Evolutionary conservation across 2,113 vertebrate species (phyloP), one percentile per base, ranked within the genome.

Genomic region (Paraplagusia blochii): DNA sequence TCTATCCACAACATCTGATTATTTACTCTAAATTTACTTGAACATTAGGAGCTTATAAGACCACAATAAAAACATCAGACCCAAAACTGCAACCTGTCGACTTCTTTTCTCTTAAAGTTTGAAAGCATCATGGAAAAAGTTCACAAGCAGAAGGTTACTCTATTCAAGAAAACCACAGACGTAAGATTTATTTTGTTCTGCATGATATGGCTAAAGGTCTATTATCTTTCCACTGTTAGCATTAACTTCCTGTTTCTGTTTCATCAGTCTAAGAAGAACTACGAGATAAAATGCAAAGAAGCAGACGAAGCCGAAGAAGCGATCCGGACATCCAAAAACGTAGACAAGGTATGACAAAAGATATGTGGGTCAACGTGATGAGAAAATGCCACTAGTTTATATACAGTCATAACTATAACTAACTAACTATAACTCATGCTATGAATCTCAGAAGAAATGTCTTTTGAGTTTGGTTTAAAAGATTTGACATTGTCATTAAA

Each of bases 91-190:
- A 54, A 29, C 15, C 36, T 0, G 5, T 47, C 38, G 13, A 16
- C 38, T 57, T 43, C 22, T 1, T 76, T 53, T 16, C 16, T 12
- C 34, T 61, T 16, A 39, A 74, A 98, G 96, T 95, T 95, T 0
- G 93, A 97, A 81, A 90, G 85, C 18, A 90, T 93, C 44, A 95
- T 98, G 93, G 95, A 98, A 33, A 92, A 92, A 0, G 76, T 92
- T 39, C 95, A 97, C 10, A 98, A 94, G 90, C 93, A 61, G 83
- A 98, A 97, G 49, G 60, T 93, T 60, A 86, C 88, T 0, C 76
- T 92, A 11, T 94, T 93, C 56, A 97, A 93, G 88, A 97, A 92
- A 75, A 88, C 93, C 7, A 90, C 92, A 87, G 95, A 98, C 87
- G 96, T 98, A 74, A 40, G 44, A 52, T 29, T 29, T 29, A 4